Evolutionary conservation across 2,888 invertebrate species (phyloP).

Genomic region (Chirona hameri): DNA sequence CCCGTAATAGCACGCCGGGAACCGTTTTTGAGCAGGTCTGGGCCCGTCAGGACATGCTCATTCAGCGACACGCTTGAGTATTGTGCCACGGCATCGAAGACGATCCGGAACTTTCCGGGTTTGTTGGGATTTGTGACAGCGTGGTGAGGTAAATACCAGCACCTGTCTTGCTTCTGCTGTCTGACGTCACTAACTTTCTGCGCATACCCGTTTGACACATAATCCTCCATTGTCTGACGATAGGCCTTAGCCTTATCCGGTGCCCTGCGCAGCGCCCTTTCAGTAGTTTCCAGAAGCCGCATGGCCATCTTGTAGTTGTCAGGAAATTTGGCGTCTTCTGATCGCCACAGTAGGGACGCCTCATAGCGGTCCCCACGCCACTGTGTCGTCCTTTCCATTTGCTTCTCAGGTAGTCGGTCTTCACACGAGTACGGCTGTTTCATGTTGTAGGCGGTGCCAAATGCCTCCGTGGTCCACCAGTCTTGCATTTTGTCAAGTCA

Average conservation of each 20-base stretch:
- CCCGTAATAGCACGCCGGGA: not conserved
- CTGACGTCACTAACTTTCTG: not conserved
- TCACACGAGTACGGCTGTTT: not conserved
- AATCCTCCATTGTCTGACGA: too few relatives aligned
- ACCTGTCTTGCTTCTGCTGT: not conserved
- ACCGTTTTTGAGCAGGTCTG: not conserved
- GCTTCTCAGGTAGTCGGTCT: not conserved
- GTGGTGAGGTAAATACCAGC: not conserved
- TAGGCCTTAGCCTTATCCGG: not conserved
- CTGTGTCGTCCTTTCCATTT: not conserved
- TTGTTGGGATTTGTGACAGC: not conserved
- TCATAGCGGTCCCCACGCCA: not conserved
- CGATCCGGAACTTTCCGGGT: not conserved
- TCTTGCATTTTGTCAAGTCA: not conserved
- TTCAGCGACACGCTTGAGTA: not conserved
- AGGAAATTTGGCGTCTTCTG: not conserved
- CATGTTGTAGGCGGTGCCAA: not conserved
- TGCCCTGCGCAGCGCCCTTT: not conserved
- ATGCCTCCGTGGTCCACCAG: not conserved
- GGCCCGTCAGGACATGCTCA: not conserved
- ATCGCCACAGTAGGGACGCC: not conserved
- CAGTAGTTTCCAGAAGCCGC: not conserved
- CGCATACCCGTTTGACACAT: not conserved
- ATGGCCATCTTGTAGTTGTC: not conserved
- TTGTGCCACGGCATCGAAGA: not conserved